Conservation (phyloP, 1,140 invertebrate species). For the Rhopalosiphum padi region DNA sequence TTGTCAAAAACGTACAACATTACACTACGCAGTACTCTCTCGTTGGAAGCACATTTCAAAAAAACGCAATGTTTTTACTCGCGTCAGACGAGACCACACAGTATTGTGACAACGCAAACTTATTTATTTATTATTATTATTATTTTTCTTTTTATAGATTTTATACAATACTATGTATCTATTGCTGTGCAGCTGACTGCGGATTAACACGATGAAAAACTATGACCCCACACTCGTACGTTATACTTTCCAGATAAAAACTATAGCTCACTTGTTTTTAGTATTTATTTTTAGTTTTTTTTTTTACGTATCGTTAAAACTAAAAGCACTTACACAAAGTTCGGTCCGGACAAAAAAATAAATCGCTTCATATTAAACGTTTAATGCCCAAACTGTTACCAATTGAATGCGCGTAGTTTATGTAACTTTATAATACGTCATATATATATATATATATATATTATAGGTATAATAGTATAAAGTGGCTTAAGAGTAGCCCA, state of each 20-base stretch:
- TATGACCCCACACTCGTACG: background rate
- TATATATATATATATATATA: background rate
- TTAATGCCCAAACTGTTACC: conserved; percentile 26
- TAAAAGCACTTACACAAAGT: conserved; percentile 29
- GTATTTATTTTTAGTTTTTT: background rate
- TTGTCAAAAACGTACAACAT: background rate
- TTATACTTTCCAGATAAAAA: background rate
- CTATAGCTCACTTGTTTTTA: background rate
- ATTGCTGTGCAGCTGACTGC: background rate
- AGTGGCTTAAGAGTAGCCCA: background rate
- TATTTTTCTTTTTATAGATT: too few species aligned
- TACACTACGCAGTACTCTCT: background rate
- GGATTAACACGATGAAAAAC: background rate
- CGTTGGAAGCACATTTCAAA: background rate
- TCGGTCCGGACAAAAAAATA: conserved; percentile 9
- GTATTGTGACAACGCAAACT: background rate
- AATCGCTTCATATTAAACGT: conserved; percentile 15
- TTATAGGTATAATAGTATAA: background rate
- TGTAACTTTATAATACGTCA: conserved; percentile 23
- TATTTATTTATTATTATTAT: too few species aligned
- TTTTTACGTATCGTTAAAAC: conserved; percentile 37
- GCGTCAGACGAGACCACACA: background rate
- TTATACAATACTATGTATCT: background rate
- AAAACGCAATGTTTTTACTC: background rate
- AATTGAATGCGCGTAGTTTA: conserved; percentile 22